phyloP scores from a whole-genome alignment of 1,140 invertebrate genomes.

The Lerema accius region DNA sequence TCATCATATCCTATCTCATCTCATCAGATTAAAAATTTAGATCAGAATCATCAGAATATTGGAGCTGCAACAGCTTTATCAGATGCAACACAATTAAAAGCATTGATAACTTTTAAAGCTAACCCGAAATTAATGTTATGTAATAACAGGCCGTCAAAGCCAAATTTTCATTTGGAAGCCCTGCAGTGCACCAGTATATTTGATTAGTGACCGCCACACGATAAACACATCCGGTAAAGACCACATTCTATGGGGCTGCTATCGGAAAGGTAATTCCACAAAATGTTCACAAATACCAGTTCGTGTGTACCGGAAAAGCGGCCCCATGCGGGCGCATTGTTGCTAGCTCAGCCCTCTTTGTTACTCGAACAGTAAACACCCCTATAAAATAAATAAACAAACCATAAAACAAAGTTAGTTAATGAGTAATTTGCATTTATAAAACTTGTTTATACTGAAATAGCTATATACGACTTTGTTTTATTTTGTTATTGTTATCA shows the following conservation, averaged over 20 bases:
- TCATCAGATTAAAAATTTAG: no score
- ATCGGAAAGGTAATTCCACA: conserved; percentile 14
- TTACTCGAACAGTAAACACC: not conserved
- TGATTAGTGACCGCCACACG: conserved; percentile 3
- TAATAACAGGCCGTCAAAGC: not conserved
- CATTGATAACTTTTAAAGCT: no score
- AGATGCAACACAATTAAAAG: no score
- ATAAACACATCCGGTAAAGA: conserved; percentile 19
- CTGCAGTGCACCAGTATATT: not conserved
- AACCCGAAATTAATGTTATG: no score
- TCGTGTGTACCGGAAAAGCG: conserved; percentile 13
- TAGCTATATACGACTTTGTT: no score
- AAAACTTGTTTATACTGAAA: not conserved
- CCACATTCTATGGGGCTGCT: conserved; percentile 1
- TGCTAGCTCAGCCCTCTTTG: conserved; percentile 6
- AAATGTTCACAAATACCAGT: conserved; percentile 17
- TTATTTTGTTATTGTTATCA: no score
- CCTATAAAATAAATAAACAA: conserved; percentile 6
- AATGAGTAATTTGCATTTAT: not conserved
- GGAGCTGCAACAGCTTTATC: no score
- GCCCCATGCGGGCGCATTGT: conserved; percentile 35
- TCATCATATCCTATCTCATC: no score
- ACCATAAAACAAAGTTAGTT: not conserved
- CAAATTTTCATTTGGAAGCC: not conserved
- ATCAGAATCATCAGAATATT: no score